Percentiles rank a stretch among this genome's conserved stretches.
Conservation (phyloP, 2,888 invertebrate species). For the Drosophila cognata region DNA sequence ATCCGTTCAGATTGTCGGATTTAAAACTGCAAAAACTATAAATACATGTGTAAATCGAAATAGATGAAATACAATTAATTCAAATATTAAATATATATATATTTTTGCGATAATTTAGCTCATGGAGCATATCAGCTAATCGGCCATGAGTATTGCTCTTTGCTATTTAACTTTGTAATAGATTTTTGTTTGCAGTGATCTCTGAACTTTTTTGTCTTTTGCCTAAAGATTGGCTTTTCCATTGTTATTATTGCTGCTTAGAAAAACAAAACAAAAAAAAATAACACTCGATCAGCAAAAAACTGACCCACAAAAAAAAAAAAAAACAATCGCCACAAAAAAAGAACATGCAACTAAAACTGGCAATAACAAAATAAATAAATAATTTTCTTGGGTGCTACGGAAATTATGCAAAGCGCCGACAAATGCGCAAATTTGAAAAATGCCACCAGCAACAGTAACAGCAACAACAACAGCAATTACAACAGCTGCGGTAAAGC, state of each 20-base stretch:
- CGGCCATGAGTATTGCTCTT: constrained; percentile 40
- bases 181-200: constrained; percentile 49
- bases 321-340: constrained; percentile 23
- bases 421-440: constrained; percentile 77
- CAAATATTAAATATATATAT: too few species aligned
- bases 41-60: background rate
- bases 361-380: constrained; percentile 55
- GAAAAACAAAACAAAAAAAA: constrained; percentile 47
- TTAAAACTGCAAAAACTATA: background rate
- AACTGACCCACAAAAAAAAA: constrained; percentile 59
- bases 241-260: constrained; percentile 33
- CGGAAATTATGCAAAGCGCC: constrained; percentile 74
- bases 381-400: constrained; percentile 51
- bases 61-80: background rate
- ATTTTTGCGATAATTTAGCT: background rate
- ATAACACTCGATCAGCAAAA: constrained; percentile 57
- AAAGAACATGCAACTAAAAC: constrained; percentile 30
- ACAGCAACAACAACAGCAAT: constrained; percentile 14
- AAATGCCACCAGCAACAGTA: constrained; percentile 71
- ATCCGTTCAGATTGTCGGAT: background rate
- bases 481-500: constrained; percentile 48
- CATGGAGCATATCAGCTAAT: constrained; percentile 16
- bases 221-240: constrained; percentile 30
- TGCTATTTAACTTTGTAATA: constrained; percentile 25
- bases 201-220: constrained; percentile 65